Base-by-base conservation (phyloP, 2,888 invertebrate species). In the Tuberolachnus salignus region DNA sequence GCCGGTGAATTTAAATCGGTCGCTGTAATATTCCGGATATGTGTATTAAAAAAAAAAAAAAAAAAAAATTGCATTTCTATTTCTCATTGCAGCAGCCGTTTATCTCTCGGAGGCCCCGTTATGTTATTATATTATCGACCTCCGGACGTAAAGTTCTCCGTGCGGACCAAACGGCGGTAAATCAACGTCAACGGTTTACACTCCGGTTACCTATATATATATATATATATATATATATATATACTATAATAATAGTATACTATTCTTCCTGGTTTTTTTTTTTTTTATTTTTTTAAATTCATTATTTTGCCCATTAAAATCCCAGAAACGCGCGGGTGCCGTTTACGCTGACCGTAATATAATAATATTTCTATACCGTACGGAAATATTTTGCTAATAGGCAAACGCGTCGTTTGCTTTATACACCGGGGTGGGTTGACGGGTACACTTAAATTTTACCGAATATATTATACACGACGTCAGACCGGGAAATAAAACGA, bases 141-240 rank as follows among this genome's bases (percentile, higher is more conserved):
- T 53, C 23, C 8, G 51, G 64, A 74, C 44, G 19, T 70, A 67
- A 51, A 49, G 46, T 26, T 59, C 26, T 49, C 59, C 14, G 53
- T 4, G 16, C 10, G 59, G 23, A 19, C 23, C 3, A 16, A 23
- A 66, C 16, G 59, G 42, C 49, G 49, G 51, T 78, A 78, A 78
- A 78, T 78, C 67, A 69, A 78, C 59, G 78, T 78, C 67, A 51
- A 46, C 11, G 26, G 34, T 78, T 34, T 46, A 46, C 66, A 8
- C 19, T 57, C 46, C 2, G 21, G 46, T 57, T 14, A 44, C 26
- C 34, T 34, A 34, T n/a, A n/a, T n/a, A n/a, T n/a, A n/a, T n/a
- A n/a, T n/a, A n/a, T n/a, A n/a, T n/a, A n/a, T n/a, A n/a, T n/a
- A n/a, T n/a, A n/a, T n/a, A n/a, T n/a, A n/a, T n/a, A n/a, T n/a